Percentiles rank a stretch among this genome's conserved stretches.
These are phyloP conservation scores for Caenorhabditis sinica DNA, from an alignment of 2,888 invertebrate genomes.

Conservation along the genomic window DNA sequence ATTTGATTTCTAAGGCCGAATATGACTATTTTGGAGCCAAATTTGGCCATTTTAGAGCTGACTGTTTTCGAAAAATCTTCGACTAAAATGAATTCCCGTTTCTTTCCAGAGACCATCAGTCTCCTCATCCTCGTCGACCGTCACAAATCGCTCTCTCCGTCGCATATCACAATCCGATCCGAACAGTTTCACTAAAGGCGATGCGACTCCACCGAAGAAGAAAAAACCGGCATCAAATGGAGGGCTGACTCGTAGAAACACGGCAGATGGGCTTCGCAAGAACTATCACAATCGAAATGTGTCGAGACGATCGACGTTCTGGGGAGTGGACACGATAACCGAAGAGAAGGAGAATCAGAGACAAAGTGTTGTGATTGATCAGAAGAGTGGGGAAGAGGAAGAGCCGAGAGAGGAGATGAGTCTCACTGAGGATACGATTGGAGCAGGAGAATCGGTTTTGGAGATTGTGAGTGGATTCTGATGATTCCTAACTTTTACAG, in stretches of 20 bases:
- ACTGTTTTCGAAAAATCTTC: not conserved
- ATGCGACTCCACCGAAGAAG: slow-evolving; percentile 39
- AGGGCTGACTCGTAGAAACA: slow-evolving; percentile 39
- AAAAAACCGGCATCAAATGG: slow-evolving; percentile 21
- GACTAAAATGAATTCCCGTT: too few species aligned
- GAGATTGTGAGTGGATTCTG: slow-evolving; percentile 35
- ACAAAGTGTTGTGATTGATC: not conserved
- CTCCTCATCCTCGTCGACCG: slow-evolving; percentile 34
- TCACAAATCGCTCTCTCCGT: slow-evolving; percentile 44
- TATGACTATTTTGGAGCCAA: not conserved
- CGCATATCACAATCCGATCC: slow-evolving; percentile 55
- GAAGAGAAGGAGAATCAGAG: slow-evolving; percentile 57
- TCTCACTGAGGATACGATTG: slow-evolving; percentile 11
- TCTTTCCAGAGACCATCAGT: not conserved
- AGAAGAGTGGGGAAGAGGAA: slow-evolving; percentile 20
- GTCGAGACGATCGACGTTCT: slow-evolving; percentile 50
- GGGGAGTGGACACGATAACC: slow-evolving; percentile 55
- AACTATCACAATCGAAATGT: slow-evolving; percentile 9
- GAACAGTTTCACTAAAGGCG: slow-evolving; percentile 39
- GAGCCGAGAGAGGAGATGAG: slow-evolving; percentile 25
- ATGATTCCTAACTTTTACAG: too few species aligned
- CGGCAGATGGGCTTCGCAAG: slow-evolving; percentile 29
- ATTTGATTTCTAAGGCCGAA: too few species aligned
- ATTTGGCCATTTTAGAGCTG: not conserved
- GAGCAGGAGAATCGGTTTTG: slow-evolving; percentile 34